Evolutionary conservation across 2,888 invertebrate genomes (phyloP).

Genomic region (Calliphora vomitoria): DNA sequence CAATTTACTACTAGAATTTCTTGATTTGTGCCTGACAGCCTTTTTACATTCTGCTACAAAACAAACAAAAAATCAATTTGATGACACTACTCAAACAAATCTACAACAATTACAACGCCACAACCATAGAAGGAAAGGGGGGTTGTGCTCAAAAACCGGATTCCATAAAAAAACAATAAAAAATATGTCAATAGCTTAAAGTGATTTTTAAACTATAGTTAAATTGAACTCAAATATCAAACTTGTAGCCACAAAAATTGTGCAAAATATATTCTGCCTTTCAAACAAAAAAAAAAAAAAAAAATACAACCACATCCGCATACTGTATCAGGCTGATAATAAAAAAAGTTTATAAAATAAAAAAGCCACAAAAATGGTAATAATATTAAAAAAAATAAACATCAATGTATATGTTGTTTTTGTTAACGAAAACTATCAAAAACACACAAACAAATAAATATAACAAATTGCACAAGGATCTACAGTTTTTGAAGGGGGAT

Average conservation of each 20-base stretch:
- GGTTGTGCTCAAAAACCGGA: background rate
- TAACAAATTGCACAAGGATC: background rate
- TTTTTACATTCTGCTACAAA: background rate
- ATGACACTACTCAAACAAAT: conserved; percentile 11
- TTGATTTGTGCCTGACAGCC: background rate
- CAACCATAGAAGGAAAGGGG: background rate
- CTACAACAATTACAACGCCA: background rate
- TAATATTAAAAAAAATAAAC: background rate
- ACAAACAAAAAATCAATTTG: background rate
- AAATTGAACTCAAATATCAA: conserved; percentile 20
- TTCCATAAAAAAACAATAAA: background rate
- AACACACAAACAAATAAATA: background rate
- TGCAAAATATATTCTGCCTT: background rate
- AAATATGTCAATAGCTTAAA: conserved; percentile 39
- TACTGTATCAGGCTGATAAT: background rate
- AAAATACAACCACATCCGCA: background rate
- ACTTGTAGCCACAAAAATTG: background rate
- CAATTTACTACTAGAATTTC: background rate
- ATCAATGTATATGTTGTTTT: background rate
- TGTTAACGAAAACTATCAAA: background rate
- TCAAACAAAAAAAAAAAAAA: background rate
- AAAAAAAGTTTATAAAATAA: conserved; percentile 3
- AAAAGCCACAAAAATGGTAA: background rate
- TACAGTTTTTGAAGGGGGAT: background rate
- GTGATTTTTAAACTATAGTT: background rate